Evolutionary conservation across 2,888 invertebrate genomes (phyloP), one percentile per base, ranked within the genome.

Genomic region (Drosophila trichaetosa): DNA sequence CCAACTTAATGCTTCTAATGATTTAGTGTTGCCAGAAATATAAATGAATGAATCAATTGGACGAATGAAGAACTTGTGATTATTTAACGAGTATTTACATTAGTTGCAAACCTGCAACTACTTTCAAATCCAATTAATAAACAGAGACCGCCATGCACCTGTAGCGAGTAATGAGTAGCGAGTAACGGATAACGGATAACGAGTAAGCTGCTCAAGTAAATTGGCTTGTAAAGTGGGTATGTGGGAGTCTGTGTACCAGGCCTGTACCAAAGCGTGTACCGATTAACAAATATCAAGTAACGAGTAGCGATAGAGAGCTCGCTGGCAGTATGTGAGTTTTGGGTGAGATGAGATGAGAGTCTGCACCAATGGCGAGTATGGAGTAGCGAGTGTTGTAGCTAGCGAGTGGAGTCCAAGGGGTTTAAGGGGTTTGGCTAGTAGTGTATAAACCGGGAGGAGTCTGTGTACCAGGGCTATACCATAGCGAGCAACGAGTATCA

Each of bases 21-120:
- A 24, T 13, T 11, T 6, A 60, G 57, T 29, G 74, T 54, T 79
- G 79, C 58, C 79, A 73, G 61, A 61, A 51, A 29, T 16, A 4
- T 27, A 2, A 21, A 24, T 6, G 21, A 42, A 42, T 7, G 21
- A 21, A 42, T 21, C 21, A 21, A 46, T 21, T 46, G 21, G 21
- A 46, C 13, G 42, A 24, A 34, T 53, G 21, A 8, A 27, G 10
- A 5, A 49, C 5, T 16, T 27, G 49, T 49, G 34, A 24, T 54
- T 27, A 52, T 21, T 31, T n/a, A 31, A 51, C 8, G 48, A 46
- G 24, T 53, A 54, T 48, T 38, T 40, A 51, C 54, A 60, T 7
- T 27, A 16, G 40, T 48, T 38, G 40, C 27, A 24, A 2, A 8
- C 11, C 36, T 2, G 18, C 18, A 46, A 57, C 27, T 29, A n/a